Percentiles rank a stretch among this genome's conserved stretches.
These are phyloP conservation scores for Zoanthus solanderi DNA, from an alignment of 92 coral and sea anemone genomes.

Conservation along the genomic window DNA sequence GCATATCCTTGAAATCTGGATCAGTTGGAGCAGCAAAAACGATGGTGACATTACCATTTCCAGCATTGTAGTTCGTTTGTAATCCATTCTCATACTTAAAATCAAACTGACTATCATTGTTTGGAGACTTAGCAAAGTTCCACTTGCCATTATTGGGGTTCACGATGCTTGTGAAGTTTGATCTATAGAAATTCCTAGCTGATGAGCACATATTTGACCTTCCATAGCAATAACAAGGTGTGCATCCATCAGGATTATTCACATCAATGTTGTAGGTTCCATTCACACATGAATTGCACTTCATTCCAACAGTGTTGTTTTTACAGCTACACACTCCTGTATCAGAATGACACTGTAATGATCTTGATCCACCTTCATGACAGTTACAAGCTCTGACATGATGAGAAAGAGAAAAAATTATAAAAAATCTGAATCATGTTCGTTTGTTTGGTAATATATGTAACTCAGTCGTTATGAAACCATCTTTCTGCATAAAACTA, in stretches of 20 bases:
- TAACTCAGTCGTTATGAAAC: too few relatives aligned
- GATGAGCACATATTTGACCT: constrained; percentile 81
- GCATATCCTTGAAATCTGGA: constrained; percentile 60
- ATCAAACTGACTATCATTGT: neutral
- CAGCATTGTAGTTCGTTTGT: constrained; percentile 3
- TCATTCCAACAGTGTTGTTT: constrained; percentile 74
- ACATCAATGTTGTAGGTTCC: constrained; percentile 83
- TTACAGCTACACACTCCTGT: constrained; percentile 90
- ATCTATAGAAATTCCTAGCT: constrained; percentile 67
- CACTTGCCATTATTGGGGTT: neutral
- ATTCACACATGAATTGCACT: constrained; percentile 75
- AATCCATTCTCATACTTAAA: neutral
- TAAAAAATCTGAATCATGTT: neutral
- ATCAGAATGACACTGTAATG: constrained; percentile 78
- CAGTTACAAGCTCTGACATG: constrained; percentile 84
- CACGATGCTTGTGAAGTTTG: constrained; percentile 29
- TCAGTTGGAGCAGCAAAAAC: constrained; percentile 16
- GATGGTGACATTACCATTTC: neutral
- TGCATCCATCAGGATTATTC: constrained; percentile 90
- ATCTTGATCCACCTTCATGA: constrained; percentile 81
- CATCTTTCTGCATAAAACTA: too few relatives aligned
- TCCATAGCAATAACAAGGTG: constrained; percentile 91
- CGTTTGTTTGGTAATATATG: too few relatives aligned
- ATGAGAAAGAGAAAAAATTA: neutral
- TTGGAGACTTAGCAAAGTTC: neutral